Evolutionary conservation across 1,140 invertebrate species (phyloP).

Genomic region (Radopholus similis): DNA sequence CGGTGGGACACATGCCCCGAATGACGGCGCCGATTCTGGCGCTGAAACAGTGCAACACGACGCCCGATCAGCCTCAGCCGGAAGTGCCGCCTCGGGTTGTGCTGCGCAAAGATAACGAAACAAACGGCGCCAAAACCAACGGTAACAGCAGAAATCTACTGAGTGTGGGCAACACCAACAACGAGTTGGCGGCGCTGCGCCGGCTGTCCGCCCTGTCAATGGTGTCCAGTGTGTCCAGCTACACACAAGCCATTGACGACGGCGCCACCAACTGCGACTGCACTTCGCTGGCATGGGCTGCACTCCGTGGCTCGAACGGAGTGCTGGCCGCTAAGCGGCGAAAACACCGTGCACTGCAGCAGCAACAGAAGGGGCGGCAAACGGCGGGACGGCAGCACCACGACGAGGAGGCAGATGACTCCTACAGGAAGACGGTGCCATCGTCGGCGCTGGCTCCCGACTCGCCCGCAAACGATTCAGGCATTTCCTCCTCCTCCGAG

Average conservation of each 20-base stretch:
- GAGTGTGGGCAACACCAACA: no score
- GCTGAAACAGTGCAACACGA: no score
- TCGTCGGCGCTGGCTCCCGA: not conserved
- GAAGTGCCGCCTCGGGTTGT: not conserved
- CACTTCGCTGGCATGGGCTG: slow-evolving; percentile 29
- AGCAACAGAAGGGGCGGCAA: not conserved
- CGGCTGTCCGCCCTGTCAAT: not conserved
- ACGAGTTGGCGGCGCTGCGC: not conserved
- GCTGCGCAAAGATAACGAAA: not conserved
- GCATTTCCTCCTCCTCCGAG: slow-evolving; percentile 13
- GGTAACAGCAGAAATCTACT: not conserved
- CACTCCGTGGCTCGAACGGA: slow-evolving; percentile 17
- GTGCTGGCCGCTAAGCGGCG: not conserved
- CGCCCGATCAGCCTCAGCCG: no score
- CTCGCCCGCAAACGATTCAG: slow-evolving; percentile 9
- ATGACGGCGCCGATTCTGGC: not conserved
- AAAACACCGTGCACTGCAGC: no score
- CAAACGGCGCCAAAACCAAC: not conserved
- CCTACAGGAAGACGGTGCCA: not conserved
- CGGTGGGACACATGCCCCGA: not conserved
- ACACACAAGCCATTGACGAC: not conserved
- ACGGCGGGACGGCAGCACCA: not conserved
- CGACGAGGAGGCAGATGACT: not conserved
- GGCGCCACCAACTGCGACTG: slow-evolving; percentile 32
- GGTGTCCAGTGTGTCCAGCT: not conserved